Evolutionary conservation across 2,113 vertebrate genomes (phyloP).

Genomic region (Pollimyrus isidori): DNA sequence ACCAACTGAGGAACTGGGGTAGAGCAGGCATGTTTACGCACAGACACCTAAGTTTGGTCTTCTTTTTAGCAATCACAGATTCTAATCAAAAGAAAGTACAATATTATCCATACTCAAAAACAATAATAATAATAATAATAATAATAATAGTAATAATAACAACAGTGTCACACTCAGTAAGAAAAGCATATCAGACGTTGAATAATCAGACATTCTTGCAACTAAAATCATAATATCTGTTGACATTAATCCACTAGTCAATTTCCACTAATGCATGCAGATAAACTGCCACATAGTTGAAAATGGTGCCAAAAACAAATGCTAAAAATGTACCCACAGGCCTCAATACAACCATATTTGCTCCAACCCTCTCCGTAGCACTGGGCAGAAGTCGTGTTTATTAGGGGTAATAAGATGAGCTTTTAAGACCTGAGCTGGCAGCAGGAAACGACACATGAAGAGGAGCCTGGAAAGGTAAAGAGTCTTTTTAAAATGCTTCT

Average conservation of each 20-base stretch:
- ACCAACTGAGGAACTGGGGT: not conserved
- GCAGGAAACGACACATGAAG: not conserved
- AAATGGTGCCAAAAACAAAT: not conserved
- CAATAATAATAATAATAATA: not conserved
- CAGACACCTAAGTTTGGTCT: not conserved
- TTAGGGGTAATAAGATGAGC: not conserved
- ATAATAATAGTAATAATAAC: not conserved
- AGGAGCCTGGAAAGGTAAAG: conserved; percentile 10
- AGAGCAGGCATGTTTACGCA: not conserved
- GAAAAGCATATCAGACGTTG: not conserved
- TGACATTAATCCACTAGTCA: not conserved
- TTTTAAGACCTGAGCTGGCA: not conserved
- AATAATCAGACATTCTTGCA: not conserved
- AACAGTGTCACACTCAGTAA: not conserved
- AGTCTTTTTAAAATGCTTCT: not conserved
- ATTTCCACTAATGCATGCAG: not conserved
- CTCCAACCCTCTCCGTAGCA: not conserved
- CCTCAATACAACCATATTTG: not conserved
- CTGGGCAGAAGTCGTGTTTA: conserved; percentile 1
- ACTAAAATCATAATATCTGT: not conserved
- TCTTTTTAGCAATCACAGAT: not conserved
- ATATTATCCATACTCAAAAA: not conserved
- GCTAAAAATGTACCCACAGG: not conserved
- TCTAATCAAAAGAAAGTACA: not conserved
- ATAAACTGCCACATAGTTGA: not conserved